These are phyloP conservation scores for Sinocyclocheilus maitianheensis DNA, from an alignment of 2,113 vertebrate genomes.

Conservation along the genomic window DNA sequence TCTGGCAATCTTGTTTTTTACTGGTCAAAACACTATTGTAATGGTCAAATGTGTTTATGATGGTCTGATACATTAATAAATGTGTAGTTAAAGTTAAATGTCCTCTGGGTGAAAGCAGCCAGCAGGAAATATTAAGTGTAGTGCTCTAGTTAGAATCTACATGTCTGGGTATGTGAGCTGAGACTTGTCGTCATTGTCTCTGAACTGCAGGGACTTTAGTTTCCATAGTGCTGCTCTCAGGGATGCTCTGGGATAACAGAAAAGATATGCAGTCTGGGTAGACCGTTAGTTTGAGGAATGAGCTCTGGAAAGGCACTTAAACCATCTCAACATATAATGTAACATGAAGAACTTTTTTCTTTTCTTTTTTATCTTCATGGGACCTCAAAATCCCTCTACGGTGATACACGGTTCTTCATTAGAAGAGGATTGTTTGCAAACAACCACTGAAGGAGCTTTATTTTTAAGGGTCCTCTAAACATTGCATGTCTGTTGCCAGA, in stretches of 20 bases:
- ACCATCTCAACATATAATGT: conserved; percentile 43
- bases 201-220: conserved; percentile 13
- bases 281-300: conserved; percentile 65
- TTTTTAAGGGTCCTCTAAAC: not conserved
- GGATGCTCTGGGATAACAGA: conserved; percentile 15
- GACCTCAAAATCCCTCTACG: not conserved
- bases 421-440: not conserved
- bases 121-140: conserved; percentile 55
- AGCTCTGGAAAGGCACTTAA: conserved; percentile 71
- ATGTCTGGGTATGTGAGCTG: conserved; percentile 44
- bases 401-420: not conserved
- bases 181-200: conserved; percentile 34
- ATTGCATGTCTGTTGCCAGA: not conserved
- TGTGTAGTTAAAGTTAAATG: not conserved
- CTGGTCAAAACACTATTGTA: conserved; percentile 60
- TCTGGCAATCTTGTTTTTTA: conserved; percentile 17
- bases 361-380: no score
- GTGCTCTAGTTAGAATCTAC: conserved; percentile 35
- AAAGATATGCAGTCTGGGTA: conserved; percentile 58
- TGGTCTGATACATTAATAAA: not conserved
- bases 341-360: conserved; percentile 30
- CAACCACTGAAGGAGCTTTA: not conserved
- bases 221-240: conserved; percentile 39
- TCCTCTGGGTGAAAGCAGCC: not conserved
- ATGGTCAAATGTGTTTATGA: conserved; percentile 59